Percentiles rank a stretch among this genome's conserved stretches.
Conservation (phyloP, 2,113 vertebrate species). For the Hemichromis elongatus region DNA sequence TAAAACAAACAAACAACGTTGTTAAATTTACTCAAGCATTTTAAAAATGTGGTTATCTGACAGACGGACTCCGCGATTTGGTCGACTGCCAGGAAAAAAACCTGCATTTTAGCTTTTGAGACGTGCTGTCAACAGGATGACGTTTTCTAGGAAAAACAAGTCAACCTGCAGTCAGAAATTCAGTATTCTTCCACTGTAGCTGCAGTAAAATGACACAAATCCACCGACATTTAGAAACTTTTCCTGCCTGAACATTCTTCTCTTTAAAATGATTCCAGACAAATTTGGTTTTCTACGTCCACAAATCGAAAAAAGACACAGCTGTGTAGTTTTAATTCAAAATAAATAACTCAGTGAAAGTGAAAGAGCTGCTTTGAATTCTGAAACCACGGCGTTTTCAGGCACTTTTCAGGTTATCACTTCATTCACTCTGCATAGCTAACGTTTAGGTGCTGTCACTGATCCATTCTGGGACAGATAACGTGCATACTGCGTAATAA, state of each 20-base stretch:
- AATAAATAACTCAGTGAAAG: neutral
- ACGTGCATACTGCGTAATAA: neutral
- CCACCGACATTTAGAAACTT: neutral
- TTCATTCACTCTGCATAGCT: neutral
- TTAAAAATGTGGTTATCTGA: neutral
- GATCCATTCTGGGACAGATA: neutral
- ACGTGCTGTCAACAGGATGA: neutral
- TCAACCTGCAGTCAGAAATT: neutral
- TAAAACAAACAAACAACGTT: neutral
- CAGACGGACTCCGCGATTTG: rapidly evolving
- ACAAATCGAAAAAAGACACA: neutral
- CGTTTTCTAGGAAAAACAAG: neutral
- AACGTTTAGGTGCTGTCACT: neutral
- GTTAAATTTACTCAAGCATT: neutral
- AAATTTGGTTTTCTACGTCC: neutral
- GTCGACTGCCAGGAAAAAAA: neutral
- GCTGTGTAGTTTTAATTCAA: neutral
- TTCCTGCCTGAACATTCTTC: neutral
- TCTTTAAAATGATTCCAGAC: neutral
- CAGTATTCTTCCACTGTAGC: neutral
- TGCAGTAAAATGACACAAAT: neutral
- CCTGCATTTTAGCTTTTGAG: neutral
- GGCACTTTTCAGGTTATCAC: neutral
- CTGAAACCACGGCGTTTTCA: neutral
- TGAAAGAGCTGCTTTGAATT: neutral